Conservation (phyloP, 2,797 vertebrate genomes). For the Mallotus villosus region DNA sequence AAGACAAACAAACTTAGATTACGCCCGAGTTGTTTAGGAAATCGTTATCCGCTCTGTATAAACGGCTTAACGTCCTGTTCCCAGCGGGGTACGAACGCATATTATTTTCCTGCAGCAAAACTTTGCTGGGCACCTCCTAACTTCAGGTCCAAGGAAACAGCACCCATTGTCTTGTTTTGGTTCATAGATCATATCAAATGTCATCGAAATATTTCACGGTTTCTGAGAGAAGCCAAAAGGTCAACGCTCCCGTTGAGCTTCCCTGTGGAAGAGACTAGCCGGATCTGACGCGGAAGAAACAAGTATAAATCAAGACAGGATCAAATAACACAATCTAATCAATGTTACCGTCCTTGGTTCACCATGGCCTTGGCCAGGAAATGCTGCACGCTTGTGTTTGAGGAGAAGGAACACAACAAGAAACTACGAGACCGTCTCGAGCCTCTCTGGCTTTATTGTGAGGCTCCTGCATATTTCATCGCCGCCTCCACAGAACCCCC, state of each 20-base stretch:
- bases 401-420: background rate
- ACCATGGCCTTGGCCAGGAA: conserved; percentile 7
- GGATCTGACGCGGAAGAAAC: conserved; percentile 14
- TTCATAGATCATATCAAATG: conserved; percentile 21
- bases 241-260: background rate
- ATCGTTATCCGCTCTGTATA: background rate
- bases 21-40: too few relatives aligned
- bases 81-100: too few relatives aligned
- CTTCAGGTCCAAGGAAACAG: background rate
- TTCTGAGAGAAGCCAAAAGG: conserved; percentile 7
- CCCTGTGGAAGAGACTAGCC: conserved; percentile 18
- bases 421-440: background rate
- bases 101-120: too few relatives aligned
- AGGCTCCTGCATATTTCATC: conserved; percentile 22
- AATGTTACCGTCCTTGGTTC: conserved; percentile 28
- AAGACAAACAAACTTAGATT: conserved; percentile 2
- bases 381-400: too few relatives aligned
- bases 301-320: conserved; percentile 28
- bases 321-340: conserved; percentile 36
- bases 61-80: background rate
- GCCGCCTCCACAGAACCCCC: background rate
- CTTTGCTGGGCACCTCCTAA: too few relatives aligned
- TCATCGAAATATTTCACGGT: conserved; percentile 23
- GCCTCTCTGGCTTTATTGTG: conserved; percentile 3
- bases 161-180: conserved; percentile 17